phyloP scores from a whole-genome alignment of 2,797 vertebrate genomes.

The Australoheros facetus region DNA sequence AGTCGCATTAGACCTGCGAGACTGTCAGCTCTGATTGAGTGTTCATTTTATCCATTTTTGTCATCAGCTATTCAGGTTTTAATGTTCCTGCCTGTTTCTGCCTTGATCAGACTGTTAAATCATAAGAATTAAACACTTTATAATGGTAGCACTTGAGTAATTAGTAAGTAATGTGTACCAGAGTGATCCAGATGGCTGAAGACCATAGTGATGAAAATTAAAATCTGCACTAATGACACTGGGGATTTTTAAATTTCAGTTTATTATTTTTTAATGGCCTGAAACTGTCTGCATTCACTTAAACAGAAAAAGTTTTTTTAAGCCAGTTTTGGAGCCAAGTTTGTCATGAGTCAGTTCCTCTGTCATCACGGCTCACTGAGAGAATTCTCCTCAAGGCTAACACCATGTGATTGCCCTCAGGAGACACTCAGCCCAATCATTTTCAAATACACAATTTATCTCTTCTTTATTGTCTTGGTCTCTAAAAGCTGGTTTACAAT shows the following conservation, averaged over 20 bases:
- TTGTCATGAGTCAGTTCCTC: background rate
- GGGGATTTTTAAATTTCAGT: background rate
- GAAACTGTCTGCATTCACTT: background rate
- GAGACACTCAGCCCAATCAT: background rate
- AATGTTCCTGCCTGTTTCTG: background rate
- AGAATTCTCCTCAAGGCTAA: slow-evolving; percentile 14
- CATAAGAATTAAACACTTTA: background rate
- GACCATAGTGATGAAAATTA: slow-evolving; percentile 32
- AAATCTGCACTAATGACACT: slow-evolving; percentile 15
- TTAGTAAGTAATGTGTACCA: background rate
- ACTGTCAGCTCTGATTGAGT: background rate
- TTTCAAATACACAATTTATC: background rate
- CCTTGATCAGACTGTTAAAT: background rate
- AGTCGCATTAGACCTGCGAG: background rate
- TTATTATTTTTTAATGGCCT: background rate
- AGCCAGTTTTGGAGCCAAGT: background rate
- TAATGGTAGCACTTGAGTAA: background rate
- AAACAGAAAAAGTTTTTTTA: slow-evolving; percentile 2
- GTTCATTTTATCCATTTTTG: background rate
- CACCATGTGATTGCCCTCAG: background rate
- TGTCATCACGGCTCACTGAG: background rate
- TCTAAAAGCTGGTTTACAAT: background rate
- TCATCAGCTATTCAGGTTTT: background rate
- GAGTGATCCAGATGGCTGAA: slow-evolving; percentile 8
- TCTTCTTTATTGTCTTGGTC: background rate